Conservation (phyloP, 2,797 vertebrate species). For the Gambelia wislizenii region DNA sequence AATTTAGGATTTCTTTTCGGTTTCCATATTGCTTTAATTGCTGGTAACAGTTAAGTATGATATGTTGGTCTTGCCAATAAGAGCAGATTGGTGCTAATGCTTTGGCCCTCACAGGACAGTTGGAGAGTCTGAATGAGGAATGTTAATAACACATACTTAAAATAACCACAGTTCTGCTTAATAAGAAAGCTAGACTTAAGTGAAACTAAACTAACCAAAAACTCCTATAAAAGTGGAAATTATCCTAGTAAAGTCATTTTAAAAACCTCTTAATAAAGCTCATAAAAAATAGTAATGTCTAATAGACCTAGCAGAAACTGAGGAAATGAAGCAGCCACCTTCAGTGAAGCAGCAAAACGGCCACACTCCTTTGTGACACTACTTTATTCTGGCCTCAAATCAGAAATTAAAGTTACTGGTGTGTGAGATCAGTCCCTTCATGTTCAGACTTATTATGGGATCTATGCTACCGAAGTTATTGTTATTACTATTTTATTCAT, state of each 20-base stretch:
- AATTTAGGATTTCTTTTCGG: background rate
- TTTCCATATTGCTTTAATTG: constrained; percentile 2
- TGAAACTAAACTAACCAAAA: constrained; percentile 35
- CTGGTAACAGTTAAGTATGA: background rate
- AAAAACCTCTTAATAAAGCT: constrained; percentile 36
- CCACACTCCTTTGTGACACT: background rate
- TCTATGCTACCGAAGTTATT: background rate
- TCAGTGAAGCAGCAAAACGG: background rate
- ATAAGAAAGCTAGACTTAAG: constrained; percentile 44
- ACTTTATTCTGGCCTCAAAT: constrained; percentile 38
- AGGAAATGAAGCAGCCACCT: constrained; percentile 21
- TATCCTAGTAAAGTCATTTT: constrained; percentile 36
- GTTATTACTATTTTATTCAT: no score
- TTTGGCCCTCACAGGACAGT: constrained; percentile 32
- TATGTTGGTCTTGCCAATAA: constrained; percentile 21
- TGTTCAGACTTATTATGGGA: background rate
- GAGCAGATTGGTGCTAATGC: constrained; percentile 24
- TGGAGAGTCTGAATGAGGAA: constrained; percentile 17
- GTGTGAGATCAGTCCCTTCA: background rate
- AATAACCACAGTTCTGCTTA: constrained; percentile 9
- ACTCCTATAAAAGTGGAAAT: background rate
- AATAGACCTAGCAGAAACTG: constrained; percentile 30
- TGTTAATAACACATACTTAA: background rate
- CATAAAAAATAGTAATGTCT: constrained; percentile 19
- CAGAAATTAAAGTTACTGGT: constrained; percentile 40